Conservation (phyloP, 2,888 invertebrate genomes). For the Eupelmus urozonus region DNA sequence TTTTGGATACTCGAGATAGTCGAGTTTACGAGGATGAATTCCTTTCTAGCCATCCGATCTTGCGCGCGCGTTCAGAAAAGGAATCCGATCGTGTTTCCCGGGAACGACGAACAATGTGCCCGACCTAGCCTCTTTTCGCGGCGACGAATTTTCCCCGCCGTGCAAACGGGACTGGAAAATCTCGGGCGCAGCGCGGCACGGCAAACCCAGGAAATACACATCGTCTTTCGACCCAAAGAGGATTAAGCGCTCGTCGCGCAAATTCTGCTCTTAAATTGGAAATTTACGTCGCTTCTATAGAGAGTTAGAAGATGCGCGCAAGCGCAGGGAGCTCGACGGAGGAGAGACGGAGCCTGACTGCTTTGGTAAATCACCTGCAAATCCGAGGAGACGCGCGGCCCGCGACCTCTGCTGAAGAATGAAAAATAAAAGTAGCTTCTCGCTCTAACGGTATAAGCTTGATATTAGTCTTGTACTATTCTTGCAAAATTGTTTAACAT, state of each 20-base stretch:
- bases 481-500: too few species aligned
- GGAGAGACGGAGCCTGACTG: conserved; percentile 5
- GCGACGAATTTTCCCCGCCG: conserved; percentile 7
- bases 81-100: conserved; percentile 53
- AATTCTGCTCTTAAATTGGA: conserved; percentile 56
- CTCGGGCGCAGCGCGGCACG: background rate
- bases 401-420: background rate
- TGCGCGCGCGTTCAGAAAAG: conserved; percentile 23
- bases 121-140: background rate
- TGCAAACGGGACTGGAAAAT: background rate
- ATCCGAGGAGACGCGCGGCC: conserved; percentile 26
- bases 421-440: conserved; percentile 27
- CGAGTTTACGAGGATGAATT: conserved; percentile 59
- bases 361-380: conserved; percentile 52
- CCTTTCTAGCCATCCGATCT: conserved; percentile 1
- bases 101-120: conserved; percentile 28
- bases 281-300: conserved; percentile 44
- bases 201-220: conserved; percentile 41
- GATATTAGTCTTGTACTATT: too few species aligned
- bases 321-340: background rate
- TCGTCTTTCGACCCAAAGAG: conserved; percentile 41
- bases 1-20: conserved; percentile 32
- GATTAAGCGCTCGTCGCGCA: conserved; percentile 52
- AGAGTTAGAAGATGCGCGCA: conserved; percentile 6
- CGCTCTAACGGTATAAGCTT: background rate